Percentiles rank a stretch among this genome's conserved stretches.
Conservation (phyloP, 2,113 vertebrate species). For the Harpagus bidentatus region DNA sequence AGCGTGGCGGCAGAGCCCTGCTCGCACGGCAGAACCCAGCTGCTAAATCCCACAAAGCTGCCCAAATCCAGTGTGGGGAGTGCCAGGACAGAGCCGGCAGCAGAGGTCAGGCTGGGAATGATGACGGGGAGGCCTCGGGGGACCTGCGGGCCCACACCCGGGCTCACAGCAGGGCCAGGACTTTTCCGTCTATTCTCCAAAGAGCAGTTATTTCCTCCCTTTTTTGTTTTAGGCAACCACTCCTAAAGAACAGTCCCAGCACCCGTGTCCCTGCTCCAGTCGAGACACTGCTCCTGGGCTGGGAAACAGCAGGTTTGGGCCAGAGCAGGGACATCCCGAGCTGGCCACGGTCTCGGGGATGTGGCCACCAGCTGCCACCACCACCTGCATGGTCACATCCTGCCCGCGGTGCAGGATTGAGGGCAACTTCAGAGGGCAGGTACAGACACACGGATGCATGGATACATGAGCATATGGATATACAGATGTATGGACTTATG, state of each 20-base stretch:
- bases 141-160: accelerated
- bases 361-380: neutral
- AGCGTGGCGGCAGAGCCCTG: neutral
- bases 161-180: neutral
- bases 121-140: neutral
- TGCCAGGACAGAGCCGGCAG: accelerated
- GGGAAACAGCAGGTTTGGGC: neutral
- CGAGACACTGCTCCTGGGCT: accelerated
- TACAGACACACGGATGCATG: accelerated
- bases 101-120: neutral
- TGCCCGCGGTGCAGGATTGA: accelerated
- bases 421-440: neutral
- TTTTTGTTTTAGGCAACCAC: neutral
- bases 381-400: neutral
- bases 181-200: neutral
- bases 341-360: accelerated
- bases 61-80: neutral
- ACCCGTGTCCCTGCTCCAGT: accelerated
- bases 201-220: neutral
- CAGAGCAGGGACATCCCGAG: neutral
- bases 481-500: too few species aligned
- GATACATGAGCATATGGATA: neutral
- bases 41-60: neutral
- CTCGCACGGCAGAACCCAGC: neutral
- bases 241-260: neutral